Evolutionary conservation across 2,797 vertebrate species (phyloP), one percentile per base, ranked within the genome.

Genomic region (Pogoniulus pusillus): DNA sequence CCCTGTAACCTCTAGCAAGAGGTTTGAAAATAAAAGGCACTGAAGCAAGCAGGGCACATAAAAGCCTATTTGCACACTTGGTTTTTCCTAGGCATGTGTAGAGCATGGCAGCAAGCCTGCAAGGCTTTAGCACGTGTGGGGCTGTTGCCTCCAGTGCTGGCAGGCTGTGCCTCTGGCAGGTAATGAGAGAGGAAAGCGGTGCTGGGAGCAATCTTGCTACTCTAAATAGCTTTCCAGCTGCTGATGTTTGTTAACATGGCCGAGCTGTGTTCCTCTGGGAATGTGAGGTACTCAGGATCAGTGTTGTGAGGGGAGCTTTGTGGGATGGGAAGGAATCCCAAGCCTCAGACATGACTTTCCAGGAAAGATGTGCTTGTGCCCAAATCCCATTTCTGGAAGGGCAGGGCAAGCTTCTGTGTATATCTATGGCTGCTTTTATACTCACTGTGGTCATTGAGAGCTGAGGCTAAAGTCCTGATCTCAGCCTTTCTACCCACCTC

Each of bases 181-280:
- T 41, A 60, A 5, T 12, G n/a, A 66, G 62, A 58, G 45, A 82
- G 77, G 68, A 55, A n/a, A 47, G 60, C 0, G 1, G 49, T 9
- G 12, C 82, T 41, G 43, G 74, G 80, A 92, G 45, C 51, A 35
- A 4, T 35, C 30, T 47, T 11, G 45, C 69, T 74, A 26, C 85
- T 82, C 41, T 19, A 82, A 91, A 90, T 91, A 88, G 63, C 82
- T 53, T 8, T 29, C 47, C 91, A 91, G 90, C 88, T 94, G 87
- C 81, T 81, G 72, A 1, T 87, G 93, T 55, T 89, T 9, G 22
- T 95, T 90, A 71, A 3, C 0, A 1, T 8, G 77, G 59, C 59
- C 35, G 29, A 23, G 73, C 66, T 1, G 7, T 39, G 57, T 24
- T 69, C 71, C 69, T 34, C 45, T 5, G 11, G 82, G 91, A 94